phyloP scores from a whole-genome alignment of 2,797 vertebrate species.

The Vireo griseus region DNA sequence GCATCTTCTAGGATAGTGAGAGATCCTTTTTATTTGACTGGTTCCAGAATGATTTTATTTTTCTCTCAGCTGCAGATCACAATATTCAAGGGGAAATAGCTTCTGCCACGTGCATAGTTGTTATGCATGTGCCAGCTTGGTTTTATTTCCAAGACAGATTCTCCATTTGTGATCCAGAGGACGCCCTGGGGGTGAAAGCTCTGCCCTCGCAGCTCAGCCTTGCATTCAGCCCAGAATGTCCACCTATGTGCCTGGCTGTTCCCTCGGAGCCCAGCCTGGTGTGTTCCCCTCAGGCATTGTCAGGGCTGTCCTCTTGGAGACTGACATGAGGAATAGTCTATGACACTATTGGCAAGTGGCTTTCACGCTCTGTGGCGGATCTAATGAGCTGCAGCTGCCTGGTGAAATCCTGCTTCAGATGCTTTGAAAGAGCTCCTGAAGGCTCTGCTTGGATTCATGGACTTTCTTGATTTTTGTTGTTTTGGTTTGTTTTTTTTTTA shows the following conservation, averaged over 20 bases:
- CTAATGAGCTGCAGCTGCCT: constrained; percentile 65
- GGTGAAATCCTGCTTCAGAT: constrained; percentile 53
- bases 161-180: background rate
- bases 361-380: constrained; percentile 51
- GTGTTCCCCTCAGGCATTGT: constrained; percentile 19
- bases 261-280: background rate
- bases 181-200: background rate
- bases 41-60: background rate
- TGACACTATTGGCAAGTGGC: constrained; percentile 57
- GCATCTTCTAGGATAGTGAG: background rate
- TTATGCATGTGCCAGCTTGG: background rate
- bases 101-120: background rate
- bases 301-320: constrained; percentile 34
- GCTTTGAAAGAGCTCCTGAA: constrained; percentile 35
- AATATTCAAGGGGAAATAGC: background rate
- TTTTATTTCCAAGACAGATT: background rate
- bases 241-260: background rate
- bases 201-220: background rate
- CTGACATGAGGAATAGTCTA: constrained; percentile 48
- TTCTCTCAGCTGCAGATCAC: background rate
- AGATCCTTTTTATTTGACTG: background rate
- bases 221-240: background rate
- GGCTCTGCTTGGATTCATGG: constrained; percentile 3
- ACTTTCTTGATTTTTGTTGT: background rate
- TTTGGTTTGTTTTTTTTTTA: background rate